Evolutionary conservation across 2,113 vertebrate species (phyloP).

Genomic region (Tapirus terrestris): DNA sequence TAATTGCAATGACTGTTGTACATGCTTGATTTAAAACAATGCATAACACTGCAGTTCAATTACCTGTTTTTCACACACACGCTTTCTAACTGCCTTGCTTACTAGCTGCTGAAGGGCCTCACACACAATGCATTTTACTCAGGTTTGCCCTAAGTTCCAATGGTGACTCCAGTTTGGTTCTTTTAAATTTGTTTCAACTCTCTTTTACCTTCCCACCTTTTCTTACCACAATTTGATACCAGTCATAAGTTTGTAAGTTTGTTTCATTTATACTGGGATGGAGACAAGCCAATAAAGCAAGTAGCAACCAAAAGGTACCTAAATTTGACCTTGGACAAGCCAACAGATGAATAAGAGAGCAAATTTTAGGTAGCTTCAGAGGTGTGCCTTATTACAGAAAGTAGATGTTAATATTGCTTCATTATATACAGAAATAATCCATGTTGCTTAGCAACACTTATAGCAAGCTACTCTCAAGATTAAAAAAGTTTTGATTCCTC

Average conservation of each 20-base stretch:
- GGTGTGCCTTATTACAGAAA: constrained; percentile 65
- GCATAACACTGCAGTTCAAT: constrained; percentile 88
- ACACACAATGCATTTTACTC: constrained; percentile 82
- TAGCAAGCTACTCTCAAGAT: constrained; percentile 68
- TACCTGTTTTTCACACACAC: constrained; percentile 89
- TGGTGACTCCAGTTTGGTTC: constrained; percentile 78
- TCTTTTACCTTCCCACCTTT: constrained; percentile 61
- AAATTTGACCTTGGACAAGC: constrained; percentile 69
- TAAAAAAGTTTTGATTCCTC: constrained; percentile 78
- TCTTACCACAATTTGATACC: constrained; percentile 55
- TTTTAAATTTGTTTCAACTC: constrained; percentile 71
- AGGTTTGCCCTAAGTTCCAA: constrained; percentile 86
- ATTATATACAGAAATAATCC: constrained; percentile 55
- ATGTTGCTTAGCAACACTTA: constrained; percentile 76
- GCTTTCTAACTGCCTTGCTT: constrained; percentile 85
- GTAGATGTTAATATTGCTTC: constrained; percentile 55
- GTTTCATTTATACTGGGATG: constrained; percentile 58
- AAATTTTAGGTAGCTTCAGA: constrained; percentile 70
- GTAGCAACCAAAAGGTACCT: constrained; percentile 69
- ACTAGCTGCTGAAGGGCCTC: constrained; percentile 90
- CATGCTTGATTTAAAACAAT: constrained; percentile 91
- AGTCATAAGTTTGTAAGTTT: constrained; percentile 9
- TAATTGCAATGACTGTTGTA: constrained; percentile 88
- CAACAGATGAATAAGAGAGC: constrained; percentile 52
- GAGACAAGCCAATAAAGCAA: constrained; percentile 72